Percentiles rank a stretch among this genome's conserved stretches.
These are phyloP conservation scores for Onthophagus sagittarius DNA, from an alignment of 2,888 invertebrate species.

Conservation along the genomic window DNA sequence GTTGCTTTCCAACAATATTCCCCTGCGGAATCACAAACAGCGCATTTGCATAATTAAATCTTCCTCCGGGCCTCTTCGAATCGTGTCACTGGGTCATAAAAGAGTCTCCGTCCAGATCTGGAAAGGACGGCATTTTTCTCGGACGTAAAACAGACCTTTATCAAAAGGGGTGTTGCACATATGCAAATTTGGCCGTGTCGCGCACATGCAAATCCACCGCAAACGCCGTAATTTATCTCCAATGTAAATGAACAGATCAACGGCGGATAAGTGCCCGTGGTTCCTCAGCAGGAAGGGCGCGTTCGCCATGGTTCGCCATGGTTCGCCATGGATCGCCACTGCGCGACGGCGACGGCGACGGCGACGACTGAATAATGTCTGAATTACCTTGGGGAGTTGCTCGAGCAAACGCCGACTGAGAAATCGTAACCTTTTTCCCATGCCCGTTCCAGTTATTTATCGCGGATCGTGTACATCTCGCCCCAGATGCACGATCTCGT, in stretches of 20 bases:
- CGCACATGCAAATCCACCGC: background rate
- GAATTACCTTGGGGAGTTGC: background rate
- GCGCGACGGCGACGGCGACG: background rate
- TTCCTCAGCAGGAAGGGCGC: background rate
- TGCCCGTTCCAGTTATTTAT: background rate
- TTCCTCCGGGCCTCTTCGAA: background rate
- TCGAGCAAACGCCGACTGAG: background rate
- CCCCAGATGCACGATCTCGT: background rate
- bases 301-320: too few species aligned
- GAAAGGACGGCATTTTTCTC: background rate
- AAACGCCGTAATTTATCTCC: background rate
- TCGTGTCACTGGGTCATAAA: conserved; percentile 13
- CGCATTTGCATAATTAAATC: conserved; percentile 10
- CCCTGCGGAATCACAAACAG: conserved; percentile 6
- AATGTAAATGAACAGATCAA: background rate
- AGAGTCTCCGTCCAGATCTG: background rate
- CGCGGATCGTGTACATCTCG: background rate
- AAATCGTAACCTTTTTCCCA: background rate
- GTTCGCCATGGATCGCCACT: too few species aligned
- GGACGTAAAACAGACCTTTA: background rate
- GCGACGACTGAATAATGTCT: background rate
- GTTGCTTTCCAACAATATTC: background rate
- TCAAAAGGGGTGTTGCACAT: background rate
- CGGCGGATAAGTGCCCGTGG: background rate
- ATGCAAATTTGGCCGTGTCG: background rate